These are phyloP conservation scores for Drosophila aldrichi DNA, from an alignment of 2,888 invertebrate species.

Conservation along the genomic window DNA sequence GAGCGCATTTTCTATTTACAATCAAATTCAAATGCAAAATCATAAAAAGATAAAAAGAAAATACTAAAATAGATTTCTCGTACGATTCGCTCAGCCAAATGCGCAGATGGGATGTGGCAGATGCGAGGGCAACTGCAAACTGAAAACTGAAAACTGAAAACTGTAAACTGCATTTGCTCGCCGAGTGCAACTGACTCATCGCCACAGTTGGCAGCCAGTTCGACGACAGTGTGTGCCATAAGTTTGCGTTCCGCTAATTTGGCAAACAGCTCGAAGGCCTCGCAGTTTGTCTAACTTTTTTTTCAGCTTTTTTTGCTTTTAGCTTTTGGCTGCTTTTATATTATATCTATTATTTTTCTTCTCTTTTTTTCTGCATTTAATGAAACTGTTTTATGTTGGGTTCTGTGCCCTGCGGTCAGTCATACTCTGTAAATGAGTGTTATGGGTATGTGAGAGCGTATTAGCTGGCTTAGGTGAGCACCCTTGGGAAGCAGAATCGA, in stretches of 20 bases:
- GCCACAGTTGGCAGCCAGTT: slow-evolving; percentile 48
- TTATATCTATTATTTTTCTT: slow-evolving; percentile 12
- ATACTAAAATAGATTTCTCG: slow-evolving; percentile 17
- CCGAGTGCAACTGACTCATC: slow-evolving; percentile 60
- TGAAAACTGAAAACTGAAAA: slow-evolving; percentile 14
- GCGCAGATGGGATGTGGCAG: slow-evolving; percentile 58
- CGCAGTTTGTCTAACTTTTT: slow-evolving; percentile 35
- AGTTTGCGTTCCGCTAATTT: slow-evolving; percentile 73
- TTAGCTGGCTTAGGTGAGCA: too few relatives aligned
- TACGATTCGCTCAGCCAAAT: slow-evolving; percentile 71
- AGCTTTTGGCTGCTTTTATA: slow-evolving; percentile 13
- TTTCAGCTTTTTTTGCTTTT: not conserved
- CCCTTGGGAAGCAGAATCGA: too few relatives aligned
- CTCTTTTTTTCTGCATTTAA: slow-evolving; percentile 35
- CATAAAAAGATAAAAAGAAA: slow-evolving; percentile 14
- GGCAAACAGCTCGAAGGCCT: slow-evolving; percentile 45
- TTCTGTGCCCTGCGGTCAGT: slow-evolving; percentile 1
- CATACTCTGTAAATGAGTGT: slow-evolving; percentile 2
- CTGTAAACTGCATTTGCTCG: slow-evolving; percentile 5
- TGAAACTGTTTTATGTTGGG: slow-evolving; percentile 21
- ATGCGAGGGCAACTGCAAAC: slow-evolving; percentile 22
- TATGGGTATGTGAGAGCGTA: not conserved
- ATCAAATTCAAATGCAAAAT: slow-evolving; percentile 26
- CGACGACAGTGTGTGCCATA: slow-evolving; percentile 65
- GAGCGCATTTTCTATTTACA: slow-evolving; percentile 32